phyloP scores from a whole-genome alignment of 2,113 vertebrate species.

The Saguinus imperator region DNA sequence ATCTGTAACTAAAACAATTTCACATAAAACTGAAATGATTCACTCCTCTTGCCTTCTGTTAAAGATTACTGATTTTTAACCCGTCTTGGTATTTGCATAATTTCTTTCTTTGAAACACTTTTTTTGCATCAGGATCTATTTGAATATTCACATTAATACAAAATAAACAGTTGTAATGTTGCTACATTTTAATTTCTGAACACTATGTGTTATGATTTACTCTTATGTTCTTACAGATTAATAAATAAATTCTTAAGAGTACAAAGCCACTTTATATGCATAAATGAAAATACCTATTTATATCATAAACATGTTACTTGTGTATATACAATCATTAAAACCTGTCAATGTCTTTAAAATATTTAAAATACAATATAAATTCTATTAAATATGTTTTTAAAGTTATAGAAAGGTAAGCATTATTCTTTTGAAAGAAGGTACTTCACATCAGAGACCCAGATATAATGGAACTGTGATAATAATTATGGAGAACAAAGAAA shows the following conservation, averaged over 20 bases:
- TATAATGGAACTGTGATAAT: neutral
- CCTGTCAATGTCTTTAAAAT: neutral
- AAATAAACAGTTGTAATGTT: neutral
- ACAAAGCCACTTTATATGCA: neutral
- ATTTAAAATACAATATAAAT: constrained; percentile 3
- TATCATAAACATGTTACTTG: neutral
- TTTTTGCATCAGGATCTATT: neutral
- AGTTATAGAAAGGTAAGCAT: neutral
- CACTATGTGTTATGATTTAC: neutral
- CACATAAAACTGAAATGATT: neutral
- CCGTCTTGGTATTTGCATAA: neutral
- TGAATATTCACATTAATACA: neutral
- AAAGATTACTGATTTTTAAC: neutral
- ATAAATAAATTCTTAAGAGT: neutral
- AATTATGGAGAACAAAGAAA: neutral
- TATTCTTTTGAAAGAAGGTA: neutral
- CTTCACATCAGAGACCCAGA: neutral
- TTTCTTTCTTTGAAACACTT: neutral
- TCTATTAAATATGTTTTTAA: neutral
- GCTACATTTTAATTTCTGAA: neutral
- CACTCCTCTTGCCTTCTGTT: neutral
- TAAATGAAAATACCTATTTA: neutral
- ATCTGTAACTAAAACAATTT: neutral
- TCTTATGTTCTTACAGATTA: neutral
- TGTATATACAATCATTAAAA: neutral